Evolutionary conservation across 2,888 invertebrate genomes (phyloP).

Genomic region (Netelia inedita): DNA sequence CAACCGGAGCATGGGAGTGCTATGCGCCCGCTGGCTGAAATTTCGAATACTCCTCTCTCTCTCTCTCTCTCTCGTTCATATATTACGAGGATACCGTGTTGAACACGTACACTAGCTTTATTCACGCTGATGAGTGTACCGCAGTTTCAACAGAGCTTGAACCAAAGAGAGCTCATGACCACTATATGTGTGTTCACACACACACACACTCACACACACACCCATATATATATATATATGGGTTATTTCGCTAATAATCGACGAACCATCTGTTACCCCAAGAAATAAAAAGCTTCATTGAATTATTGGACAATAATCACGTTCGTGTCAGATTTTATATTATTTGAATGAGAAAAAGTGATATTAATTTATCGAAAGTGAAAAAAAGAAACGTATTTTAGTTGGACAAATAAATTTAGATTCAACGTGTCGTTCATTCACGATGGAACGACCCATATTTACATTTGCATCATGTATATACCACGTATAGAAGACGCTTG

Average conservation of each 20-base stretch:
- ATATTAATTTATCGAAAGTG: too few relatives aligned
- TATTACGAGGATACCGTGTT: slow-evolving; percentile 41
- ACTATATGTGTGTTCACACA: not conserved
- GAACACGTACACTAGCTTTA: slow-evolving; percentile 27
- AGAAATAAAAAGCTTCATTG: too few relatives aligned
- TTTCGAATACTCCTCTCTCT: not conserved
- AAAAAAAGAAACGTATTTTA: too few relatives aligned
- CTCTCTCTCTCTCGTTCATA: slow-evolving; percentile 26
- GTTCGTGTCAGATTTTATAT: too few relatives aligned
- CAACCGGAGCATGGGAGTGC: not conserved
- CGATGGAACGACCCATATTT: not conserved
- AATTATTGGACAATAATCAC: too few relatives aligned
- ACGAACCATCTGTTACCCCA: too few relatives aligned
- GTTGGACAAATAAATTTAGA: too few relatives aligned
- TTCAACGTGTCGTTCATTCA: not conserved
- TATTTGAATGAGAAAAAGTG: too few relatives aligned
- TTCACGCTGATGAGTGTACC: slow-evolving; percentile 38
- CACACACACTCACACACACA: too few relatives aligned
- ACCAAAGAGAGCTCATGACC: slow-evolving; percentile 12
- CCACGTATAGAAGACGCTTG: not conserved
- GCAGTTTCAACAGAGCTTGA: slow-evolving; percentile 40
- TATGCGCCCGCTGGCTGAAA: not conserved
- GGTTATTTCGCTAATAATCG: too few relatives aligned
- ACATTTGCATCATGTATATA: not conserved
- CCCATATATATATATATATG: too few relatives aligned